Evolutionary conservation across 2,113 vertebrate species (phyloP).

Genomic region (Pygoscelis adeliae): DNA sequence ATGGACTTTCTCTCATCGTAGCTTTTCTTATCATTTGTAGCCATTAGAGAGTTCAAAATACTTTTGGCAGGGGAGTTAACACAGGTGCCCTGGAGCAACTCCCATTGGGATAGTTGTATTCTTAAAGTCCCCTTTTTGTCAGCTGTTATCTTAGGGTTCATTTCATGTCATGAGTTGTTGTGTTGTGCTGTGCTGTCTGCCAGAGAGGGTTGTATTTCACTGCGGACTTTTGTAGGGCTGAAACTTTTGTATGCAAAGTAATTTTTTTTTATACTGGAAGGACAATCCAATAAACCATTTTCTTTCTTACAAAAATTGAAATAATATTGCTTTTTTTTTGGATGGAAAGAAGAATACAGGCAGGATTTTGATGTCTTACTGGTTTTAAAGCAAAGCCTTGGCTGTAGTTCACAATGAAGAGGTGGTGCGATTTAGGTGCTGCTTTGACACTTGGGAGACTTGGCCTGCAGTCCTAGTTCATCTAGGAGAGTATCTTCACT

Average conservation of each 20-base stretch:
- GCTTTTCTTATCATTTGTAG: slow-evolving; percentile 21
- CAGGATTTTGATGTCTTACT: neutral
- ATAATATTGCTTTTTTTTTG: neutral
- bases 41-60: slow-evolving; percentile 25
- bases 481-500: neutral
- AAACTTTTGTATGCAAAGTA: neutral
- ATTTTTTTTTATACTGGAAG: neutral
- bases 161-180: neutral
- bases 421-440: neutral
- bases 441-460: neutral
- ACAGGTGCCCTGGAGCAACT: slow-evolving; percentile 29
- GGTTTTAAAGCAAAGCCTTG: neutral
- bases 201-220: neutral
- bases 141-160: neutral
- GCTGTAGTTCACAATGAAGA: neutral
- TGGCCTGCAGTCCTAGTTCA: neutral
- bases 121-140: neutral
- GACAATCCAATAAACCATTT: slow-evolving; percentile 40
- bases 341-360: neutral
- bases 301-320: slow-evolving; percentile 21
- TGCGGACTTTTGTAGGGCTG: neutral
- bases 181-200: neutral
- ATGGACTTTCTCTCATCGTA: slow-evolving; percentile 35
- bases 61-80: slow-evolving; percentile 10
- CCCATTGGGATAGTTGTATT: slow-evolving; percentile 22